Evolutionary conservation across 2,888 invertebrate genomes (phyloP), one percentile per base, ranked within the genome.

Genomic region (Plebejus anna): DNA sequence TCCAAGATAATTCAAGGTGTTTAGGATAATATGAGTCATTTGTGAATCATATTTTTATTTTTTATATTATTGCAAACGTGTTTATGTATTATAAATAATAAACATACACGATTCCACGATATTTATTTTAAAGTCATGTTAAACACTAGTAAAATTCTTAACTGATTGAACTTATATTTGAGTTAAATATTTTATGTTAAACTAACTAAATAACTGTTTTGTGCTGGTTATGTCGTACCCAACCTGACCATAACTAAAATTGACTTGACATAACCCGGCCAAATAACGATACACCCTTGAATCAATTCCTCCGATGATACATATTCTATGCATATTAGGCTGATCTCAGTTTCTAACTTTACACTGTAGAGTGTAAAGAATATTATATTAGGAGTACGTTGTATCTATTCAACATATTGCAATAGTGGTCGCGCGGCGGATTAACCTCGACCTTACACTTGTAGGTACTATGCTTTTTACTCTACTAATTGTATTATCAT

Each of bases 401-500:
- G 61, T 61, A 11, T 4, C 66, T 16, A 66, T 66, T 66, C 61
- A 22, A 28, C 28, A 66, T 32, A 32, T 36, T 2, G 28, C 28
- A 61, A 61, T 61, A 61, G 61, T 66, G 28, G 32, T 66, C 5
- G 22, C 22, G 22, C 22, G 66, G 32, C 32, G 66, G 16, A 61
- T 28, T 36, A 36, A 13, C 66, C 16, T 7, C 32, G 66, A 36
- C 32, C 66, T 66, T 66, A 66, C 13, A 32, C 66, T 32, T 32
- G 5, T 66, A 22, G 22, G 22, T 22, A 22, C 22, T 22, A 32
- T 13, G 66, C 66, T 32, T 66, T 66, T 66, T 66, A 32, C 66
- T 66, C 32, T 16, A 66, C 66, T 66, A 66, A 66, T 66, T 16
- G 66, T 66, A 66, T 66, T 66, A 32, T 36, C 66, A 16, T 32